A percentile compares a stretch with the other conserved stretches of the same genome.
These are phyloP conservation scores for Irena cyanogastra DNA, from an alignment of 2,113 vertebrate species.

Conservation along the genomic window DNA sequence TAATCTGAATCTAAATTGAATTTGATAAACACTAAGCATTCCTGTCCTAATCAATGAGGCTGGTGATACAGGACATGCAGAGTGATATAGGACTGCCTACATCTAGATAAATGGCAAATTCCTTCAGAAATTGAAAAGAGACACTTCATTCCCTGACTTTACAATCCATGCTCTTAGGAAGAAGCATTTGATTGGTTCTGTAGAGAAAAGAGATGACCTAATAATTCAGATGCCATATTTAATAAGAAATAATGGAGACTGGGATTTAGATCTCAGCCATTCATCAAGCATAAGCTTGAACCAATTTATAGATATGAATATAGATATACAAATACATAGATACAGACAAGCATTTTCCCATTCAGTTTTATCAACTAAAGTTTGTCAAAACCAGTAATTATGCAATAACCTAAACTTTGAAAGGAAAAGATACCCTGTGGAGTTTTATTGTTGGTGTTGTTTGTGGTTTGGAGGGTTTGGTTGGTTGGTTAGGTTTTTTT, in stretches of 20 bases:
- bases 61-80: neutral
- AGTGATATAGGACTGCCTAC: neutral
- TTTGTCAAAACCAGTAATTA: neutral
- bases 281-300: neutral
- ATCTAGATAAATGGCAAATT: neutral
- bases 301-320: neutral
- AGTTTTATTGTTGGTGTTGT: neutral
- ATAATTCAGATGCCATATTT: neutral
- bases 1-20: neutral
- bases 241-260: neutral
- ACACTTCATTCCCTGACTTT: neutral
- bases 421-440: neutral
- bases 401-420: neutral
- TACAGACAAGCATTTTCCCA: neutral
- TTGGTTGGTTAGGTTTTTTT: neutral
- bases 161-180: neutral
- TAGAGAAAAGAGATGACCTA: neutral
- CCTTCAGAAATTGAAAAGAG: neutral
- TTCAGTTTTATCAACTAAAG: neutral
- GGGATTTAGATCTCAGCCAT: neutral
- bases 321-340: neutral
- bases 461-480: neutral
- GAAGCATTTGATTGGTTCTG: neutral
- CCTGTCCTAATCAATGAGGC: neutral
- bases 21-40: neutral